Base-by-base conservation (phyloP, 2,888 invertebrate genomes). In the Chymomyza amoena region DNA sequence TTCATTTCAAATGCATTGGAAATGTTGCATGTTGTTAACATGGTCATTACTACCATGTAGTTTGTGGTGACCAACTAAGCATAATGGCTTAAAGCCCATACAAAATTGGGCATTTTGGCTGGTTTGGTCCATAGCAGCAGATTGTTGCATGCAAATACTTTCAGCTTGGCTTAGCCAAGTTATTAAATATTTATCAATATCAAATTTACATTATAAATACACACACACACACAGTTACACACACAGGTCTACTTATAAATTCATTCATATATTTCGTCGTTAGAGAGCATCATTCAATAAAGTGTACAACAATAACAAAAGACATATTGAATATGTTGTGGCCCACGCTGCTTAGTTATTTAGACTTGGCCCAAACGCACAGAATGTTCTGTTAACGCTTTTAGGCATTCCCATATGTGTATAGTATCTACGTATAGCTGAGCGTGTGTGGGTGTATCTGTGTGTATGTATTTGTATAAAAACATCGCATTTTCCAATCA, bases 401-500 rank as follows among this genome's bases (percentile, higher is more conserved):
- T 77, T 59, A 45, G 39, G 39, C 39, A 45, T 13, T 45, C 39
- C 13, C 39, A 45, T 45, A 45, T 45, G 59, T 45, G 50, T 57
- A 16, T 18, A 9, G 51, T 16, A 1, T 16, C 5, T 51, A 2
- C n/a, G n/a, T n/a, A n/a, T n/a, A 15, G 16, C n/a, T n/a, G n/a
- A n/a, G 51, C 4, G 57, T 60, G 52, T 7, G 18, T n/a, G 25
- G 25, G n/a, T 54, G 54, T 56, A 59, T 63, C 61, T 32, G 62
- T 15, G 39, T 57, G 64, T 69, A 20, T 36, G 32, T 45, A 18
- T 62, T 25, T 52, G 56, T 64, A 16, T 60, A 64, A 72, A 72
- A 75, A 69, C 65, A 69, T 75, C 76, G 74, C 72, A 84, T 84
- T 88, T 84, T 87, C 89, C 84, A 88, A 88, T 88, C 84, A 84